These are phyloP conservation scores for Herminia tarsipennalis DNA, from an alignment of 2,888 invertebrate species.

Conservation along the genomic window DNA sequence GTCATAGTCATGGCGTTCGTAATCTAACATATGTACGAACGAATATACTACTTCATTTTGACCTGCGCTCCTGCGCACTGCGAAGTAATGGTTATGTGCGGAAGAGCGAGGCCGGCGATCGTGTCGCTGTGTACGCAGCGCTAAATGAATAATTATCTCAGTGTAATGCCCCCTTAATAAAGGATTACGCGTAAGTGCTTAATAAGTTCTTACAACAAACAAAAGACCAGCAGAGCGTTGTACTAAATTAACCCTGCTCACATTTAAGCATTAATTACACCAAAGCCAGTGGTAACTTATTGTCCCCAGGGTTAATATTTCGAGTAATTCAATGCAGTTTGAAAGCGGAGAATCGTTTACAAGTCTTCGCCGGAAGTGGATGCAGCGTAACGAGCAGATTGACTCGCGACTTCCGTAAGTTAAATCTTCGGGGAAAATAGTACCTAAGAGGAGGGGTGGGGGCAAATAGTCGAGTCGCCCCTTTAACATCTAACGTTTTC, in stretches of 20 bases:
- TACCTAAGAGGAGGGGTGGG: too few species aligned
- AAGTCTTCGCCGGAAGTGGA: constrained; percentile 42
- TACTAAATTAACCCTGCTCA: constrained; percentile 37
- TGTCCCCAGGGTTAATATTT: constrained; percentile 49
- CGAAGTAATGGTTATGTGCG: too few species aligned
- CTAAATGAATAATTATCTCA: too few species aligned
- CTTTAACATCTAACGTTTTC: constrained; percentile 39
- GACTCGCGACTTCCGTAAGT: constrained; percentile 48
- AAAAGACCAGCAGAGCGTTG: constrained; percentile 29
- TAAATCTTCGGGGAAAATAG: constrained; percentile 57
- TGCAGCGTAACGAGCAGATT: constrained; percentile 57
- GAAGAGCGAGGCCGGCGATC: too few species aligned
- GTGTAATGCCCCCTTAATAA: constrained; percentile 8
- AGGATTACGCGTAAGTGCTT: constrained; percentile 21
- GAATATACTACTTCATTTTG: too few species aligned
- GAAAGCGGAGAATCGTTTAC: constrained; percentile 30
- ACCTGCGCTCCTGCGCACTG: too few species aligned
- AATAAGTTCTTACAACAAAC: constrained; percentile 39
- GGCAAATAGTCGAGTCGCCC: constrained; percentile 49
- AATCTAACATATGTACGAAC: too few species aligned
- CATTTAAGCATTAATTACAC: constrained; percentile 47
- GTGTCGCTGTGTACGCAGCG: too few species aligned
- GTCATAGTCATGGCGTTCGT: too few species aligned
- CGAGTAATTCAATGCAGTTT: constrained; percentile 36
- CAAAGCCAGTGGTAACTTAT: constrained; percentile 42